Evolutionary conservation across 2,797 vertebrate species (phyloP).

Genomic region (Halcyon smyrnensis): DNA sequence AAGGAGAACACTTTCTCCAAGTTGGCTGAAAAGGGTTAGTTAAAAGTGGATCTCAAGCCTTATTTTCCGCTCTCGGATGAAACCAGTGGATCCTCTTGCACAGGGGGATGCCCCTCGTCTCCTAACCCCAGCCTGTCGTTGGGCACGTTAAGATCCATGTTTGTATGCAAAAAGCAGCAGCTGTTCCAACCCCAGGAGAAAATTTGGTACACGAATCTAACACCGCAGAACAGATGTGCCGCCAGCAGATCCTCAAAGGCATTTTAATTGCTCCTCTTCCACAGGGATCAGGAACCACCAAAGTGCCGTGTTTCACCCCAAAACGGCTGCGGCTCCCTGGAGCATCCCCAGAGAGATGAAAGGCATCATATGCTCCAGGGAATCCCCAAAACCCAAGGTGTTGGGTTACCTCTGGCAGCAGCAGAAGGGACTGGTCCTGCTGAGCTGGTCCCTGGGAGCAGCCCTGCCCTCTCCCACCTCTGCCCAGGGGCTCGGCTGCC

Average conservation of each 20-base stretch:
- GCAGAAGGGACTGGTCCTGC: neutral
- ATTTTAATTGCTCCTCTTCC: neutral
- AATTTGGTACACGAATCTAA: neutral
- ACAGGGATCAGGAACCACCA: neutral
- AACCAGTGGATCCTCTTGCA: neutral
- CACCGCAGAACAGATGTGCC: accelerated
- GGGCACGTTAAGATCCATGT: accelerated
- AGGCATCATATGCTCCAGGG: neutral
- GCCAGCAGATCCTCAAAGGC: neutral
- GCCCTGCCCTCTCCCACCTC: neutral
- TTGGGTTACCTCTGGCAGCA: neutral
- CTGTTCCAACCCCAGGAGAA: neutral
- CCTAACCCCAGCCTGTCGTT: accelerated
- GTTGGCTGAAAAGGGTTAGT: neutral
- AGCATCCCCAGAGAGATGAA: accelerated
- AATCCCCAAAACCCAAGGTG: neutral
- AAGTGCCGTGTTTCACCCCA: neutral
- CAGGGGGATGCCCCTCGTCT: neutral
- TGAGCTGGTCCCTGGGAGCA: neutral
- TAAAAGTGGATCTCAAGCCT: neutral
- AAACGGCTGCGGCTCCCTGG: neutral
- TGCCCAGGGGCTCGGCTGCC: neutral
- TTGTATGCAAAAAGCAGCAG: neutral
- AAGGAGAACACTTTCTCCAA: neutral
- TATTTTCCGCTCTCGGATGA: neutral